Percentiles rank a stretch among this genome's conserved stretches.
phyloP scores from a whole-genome alignment of 2,797 vertebrate species.

The Paguma larvata region DNA sequence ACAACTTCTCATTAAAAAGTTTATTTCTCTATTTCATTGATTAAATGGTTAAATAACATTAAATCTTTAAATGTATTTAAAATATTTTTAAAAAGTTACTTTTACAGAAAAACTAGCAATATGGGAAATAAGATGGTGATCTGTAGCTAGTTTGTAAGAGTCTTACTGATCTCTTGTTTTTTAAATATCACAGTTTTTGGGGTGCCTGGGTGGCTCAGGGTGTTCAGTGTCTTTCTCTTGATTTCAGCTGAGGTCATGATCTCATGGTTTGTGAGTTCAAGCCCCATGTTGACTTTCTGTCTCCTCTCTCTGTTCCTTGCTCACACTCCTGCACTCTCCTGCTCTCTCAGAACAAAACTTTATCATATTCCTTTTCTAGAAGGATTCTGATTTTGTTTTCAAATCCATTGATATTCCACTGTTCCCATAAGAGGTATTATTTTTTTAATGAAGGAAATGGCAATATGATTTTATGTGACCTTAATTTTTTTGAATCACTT shows the following conservation, averaged over 20 bases:
- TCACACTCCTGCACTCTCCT: no score
- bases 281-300: no score
- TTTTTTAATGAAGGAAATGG: slow-evolving; percentile 3
- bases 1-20: neutral
- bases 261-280: no score
- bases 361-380: neutral
- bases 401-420: neutral
- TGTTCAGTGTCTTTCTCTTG: no score
- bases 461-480: neutral
- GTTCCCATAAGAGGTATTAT: neutral
- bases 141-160: neutral
- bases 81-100: neutral
- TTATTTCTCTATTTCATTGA: slow-evolving; percentile 36
- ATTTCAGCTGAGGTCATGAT: no score
- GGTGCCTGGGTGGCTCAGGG: no score
- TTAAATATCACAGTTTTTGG: neutral
- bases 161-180: neutral
- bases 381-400: slow-evolving; percentile 25
- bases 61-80: slow-evolving; percentile 24
- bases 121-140: neutral
- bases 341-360: no score
- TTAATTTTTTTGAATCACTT: neutral
- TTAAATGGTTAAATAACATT: neutral
- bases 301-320: no score
- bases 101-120: slow-evolving; percentile 27